phyloP scores from a whole-genome alignment of 1,140 invertebrate species.

The Zaprionus kolodkinae region DNA sequence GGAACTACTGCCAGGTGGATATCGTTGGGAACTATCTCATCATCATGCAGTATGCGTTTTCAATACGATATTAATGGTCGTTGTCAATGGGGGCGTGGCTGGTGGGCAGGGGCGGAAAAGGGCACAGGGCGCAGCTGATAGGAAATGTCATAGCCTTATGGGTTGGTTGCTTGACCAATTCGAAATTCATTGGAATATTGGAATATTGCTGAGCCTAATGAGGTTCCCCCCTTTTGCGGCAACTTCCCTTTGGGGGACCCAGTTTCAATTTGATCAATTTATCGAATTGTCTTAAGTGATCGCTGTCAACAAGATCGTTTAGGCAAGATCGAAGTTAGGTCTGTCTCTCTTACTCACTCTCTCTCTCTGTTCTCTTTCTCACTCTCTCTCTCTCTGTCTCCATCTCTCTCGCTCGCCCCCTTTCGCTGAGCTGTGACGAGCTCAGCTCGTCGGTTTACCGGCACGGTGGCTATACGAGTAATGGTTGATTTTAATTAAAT shows the following conservation, averaged over 20 bases:
- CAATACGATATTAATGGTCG: slow-evolving; percentile 69
- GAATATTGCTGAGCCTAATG: slow-evolving; percentile 25
- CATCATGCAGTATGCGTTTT: slow-evolving; percentile 52
- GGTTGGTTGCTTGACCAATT: slow-evolving; percentile 29
- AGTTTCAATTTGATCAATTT: slow-evolving; percentile 18
- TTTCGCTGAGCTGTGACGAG: slow-evolving; percentile 12
- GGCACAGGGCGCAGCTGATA: slow-evolving; percentile 8
- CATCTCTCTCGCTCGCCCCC: background rate
- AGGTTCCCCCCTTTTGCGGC: background rate
- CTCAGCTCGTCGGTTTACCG: slow-evolving; percentile 56
- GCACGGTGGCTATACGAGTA: slow-evolving; percentile 65
- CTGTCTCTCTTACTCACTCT: background rate
- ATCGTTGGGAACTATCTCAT: slow-evolving; percentile 38
- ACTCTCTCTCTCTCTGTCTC: background rate
- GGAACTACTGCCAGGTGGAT: slow-evolving; percentile 21
- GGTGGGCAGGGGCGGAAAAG: no score
- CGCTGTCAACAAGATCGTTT: background rate
- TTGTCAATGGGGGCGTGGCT: background rate
- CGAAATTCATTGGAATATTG: slow-evolving; percentile 37
- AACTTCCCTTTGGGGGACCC: background rate
- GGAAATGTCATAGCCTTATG: slow-evolving; percentile 45
- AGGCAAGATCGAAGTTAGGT: slow-evolving; percentile 2
- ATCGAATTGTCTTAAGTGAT: slow-evolving; percentile 18
- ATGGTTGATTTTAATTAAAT: slow-evolving; percentile 83
- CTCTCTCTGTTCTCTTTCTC: background rate